Base-by-base conservation (phyloP, 2,797 vertebrate species). In the Eulemur mongoz region DNA sequence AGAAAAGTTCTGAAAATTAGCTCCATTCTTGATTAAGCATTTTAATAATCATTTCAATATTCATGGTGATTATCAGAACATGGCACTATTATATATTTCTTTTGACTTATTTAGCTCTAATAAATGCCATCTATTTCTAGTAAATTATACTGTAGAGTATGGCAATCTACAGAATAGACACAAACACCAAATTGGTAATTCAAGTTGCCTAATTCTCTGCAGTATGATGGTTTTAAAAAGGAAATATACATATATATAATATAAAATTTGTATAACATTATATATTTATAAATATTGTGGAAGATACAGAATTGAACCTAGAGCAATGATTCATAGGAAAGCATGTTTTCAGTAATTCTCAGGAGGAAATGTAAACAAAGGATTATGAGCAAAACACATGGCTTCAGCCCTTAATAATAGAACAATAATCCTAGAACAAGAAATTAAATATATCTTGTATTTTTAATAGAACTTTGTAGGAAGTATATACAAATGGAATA, bases 1-100 rank as follows among this genome's bases (percentile, higher is more conserved):
- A 65, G n/a, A 54, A 43, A 93, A 54, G 20, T 50, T 89, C 45
- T 40, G 17, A 89, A 94, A 89, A 72, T 48, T 35, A 82, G 15
- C n/a, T 80, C 65, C 30, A 70, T 70, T 91, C 78, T 79, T 83
- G 35, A 70, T 89, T 52, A 69, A 59, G 20, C 9, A 87, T 69
- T 82, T 96, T 91, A 50, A 73, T 52, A 86, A 90, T 94, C 69
- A 92, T 92, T 89, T 93, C 75, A 80, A 43, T 89, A 93, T 94
- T 94, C 65, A 94, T 75, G 40, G 30, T 45, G 57, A 87, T 70
- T 65, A 76, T 40, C 17, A 80, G 32, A 96, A 80, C 4, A 43
- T 76, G 13, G 18, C 12, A 35, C 4, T 82, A 35, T 75, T 96
- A 57, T 14, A 32, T 22, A 80, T 48, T 86, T 84, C 22, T 80